These are phyloP conservation scores for Alces alces DNA, from an alignment of 2,113 vertebrate genomes.

Conservation along the genomic window DNA sequence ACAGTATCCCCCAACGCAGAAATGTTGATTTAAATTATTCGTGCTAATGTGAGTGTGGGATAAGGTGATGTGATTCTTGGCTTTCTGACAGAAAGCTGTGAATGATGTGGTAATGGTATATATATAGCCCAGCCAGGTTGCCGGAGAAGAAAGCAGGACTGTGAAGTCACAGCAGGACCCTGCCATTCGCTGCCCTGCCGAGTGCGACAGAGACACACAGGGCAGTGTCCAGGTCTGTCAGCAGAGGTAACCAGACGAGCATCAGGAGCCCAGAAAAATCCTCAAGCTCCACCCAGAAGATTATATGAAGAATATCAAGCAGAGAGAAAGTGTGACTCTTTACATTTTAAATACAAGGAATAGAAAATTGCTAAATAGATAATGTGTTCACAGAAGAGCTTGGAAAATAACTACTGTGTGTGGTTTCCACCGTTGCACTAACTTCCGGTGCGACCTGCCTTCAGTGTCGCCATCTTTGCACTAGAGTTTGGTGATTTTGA, in stretches of 20 bases:
- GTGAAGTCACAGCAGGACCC: conserved; percentile 55
- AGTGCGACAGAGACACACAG: neutral
- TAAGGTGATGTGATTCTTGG: conserved; percentile 82
- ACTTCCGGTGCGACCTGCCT: neutral
- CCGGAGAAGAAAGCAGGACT: conserved; percentile 76
- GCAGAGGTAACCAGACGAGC: conserved; percentile 38
- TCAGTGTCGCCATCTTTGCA: neutral
- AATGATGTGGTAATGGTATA: conserved; percentile 77
- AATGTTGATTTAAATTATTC: conserved; percentile 77
- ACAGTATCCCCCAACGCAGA: conserved; percentile 52
- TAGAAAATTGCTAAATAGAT: neutral
- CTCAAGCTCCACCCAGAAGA: neutral
- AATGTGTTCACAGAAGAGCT: neutral
- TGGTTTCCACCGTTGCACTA: neutral
- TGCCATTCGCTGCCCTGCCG: conserved; percentile 47
- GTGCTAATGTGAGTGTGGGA: conserved; percentile 70
- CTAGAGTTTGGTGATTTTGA: neutral
- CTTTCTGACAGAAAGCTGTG: conserved; percentile 59
- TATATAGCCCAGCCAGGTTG: conserved; percentile 70
- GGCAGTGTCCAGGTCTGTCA: conserved; percentile 22
- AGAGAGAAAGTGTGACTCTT: conserved; percentile 11
- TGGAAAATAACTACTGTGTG: neutral
- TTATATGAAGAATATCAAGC: neutral
- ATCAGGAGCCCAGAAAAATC: conserved; percentile 40
- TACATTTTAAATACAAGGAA: conserved; percentile 34